Percentiles rank a stretch among this genome's conserved stretches.
Evolutionary conservation across 2,797 vertebrate genomes (phyloP).

Genomic region (Selene dorsalis): DNA sequence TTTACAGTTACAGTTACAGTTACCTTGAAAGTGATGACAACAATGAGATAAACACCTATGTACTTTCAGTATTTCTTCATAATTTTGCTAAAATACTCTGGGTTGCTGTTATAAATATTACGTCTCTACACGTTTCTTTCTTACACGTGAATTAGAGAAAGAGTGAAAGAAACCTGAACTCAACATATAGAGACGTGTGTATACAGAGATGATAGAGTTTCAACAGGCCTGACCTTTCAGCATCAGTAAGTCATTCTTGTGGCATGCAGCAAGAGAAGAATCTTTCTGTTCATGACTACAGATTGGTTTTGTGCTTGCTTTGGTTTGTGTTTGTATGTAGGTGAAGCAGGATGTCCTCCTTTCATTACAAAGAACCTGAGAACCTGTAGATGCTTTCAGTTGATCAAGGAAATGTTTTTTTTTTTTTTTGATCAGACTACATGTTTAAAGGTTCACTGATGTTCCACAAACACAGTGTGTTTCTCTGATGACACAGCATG

Average conservation of each 20-base stretch:
- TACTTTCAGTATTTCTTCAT: no score
- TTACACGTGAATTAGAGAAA: no score
- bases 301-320: not conserved
- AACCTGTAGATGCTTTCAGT: not conserved
- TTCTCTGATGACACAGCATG: not conserved
- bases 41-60: no score
- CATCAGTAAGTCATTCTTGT: not conserved
- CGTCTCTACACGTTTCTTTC: no score
- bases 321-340: not conserved
- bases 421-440: constrained; percentile 2
- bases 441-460: not conserved
- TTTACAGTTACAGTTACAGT: no score
- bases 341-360: constrained; percentile 23
- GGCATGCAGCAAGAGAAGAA: not conserved
- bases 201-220: not conserved
- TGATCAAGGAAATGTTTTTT: not conserved
- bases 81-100: no score
- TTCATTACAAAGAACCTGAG: not conserved
- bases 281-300: not conserved
- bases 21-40: no score
- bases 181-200: no score
- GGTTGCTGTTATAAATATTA: no score
- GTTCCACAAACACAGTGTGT: not conserved
- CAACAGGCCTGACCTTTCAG: not conserved
- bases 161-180: no score